Percentiles rank a stretch among this genome's conserved stretches.
Conservation (phyloP, 2,888 invertebrate genomes). For the Litoditis marina region DNA sequence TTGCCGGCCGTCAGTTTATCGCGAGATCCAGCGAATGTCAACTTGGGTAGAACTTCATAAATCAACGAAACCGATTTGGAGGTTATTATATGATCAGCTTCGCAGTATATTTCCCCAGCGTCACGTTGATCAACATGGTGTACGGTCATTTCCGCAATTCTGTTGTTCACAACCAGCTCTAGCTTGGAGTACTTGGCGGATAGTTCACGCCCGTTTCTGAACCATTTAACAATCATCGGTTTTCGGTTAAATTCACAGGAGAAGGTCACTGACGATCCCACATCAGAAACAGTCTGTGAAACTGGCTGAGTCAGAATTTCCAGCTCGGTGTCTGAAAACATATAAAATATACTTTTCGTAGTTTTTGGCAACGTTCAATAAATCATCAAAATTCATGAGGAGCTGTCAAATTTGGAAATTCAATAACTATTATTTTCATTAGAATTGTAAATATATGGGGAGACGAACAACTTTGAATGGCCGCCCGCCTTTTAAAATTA, state of each 20-base stretch:
- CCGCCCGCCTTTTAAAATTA: no score
- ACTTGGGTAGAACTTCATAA: conserved; percentile 27
- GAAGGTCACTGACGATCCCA: neutral
- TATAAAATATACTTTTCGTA: no score
- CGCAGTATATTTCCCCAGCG: conserved; percentile 41
- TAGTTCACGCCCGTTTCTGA: conserved; percentile 10
- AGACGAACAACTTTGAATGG: no score
- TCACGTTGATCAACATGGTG: conserved; percentile 50
- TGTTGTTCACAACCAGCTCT: conserved; percentile 1
- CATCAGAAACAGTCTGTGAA: neutral
- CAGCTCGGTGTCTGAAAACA: no score
- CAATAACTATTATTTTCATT: no score
- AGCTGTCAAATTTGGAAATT: no score
- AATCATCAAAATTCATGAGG: no score
- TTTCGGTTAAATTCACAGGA: neutral
- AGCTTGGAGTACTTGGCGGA: conserved; percentile 15
- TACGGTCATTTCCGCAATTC: conserved; percentile 28
- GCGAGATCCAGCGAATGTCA: conserved; percentile 16
- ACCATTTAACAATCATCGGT: conserved; percentile 10
- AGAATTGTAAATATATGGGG: no score
- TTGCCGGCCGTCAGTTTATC: conserved; percentile 33
- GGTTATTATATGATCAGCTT: conserved; percentile 25
- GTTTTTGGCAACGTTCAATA: no score
- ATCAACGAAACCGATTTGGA: conserved; percentile 23
- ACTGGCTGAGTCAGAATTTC: neutral